These are phyloP conservation scores for Odocoileus virginianus DNA, from an alignment of 2,113 vertebrate genomes.

Conservation along the genomic window DNA sequence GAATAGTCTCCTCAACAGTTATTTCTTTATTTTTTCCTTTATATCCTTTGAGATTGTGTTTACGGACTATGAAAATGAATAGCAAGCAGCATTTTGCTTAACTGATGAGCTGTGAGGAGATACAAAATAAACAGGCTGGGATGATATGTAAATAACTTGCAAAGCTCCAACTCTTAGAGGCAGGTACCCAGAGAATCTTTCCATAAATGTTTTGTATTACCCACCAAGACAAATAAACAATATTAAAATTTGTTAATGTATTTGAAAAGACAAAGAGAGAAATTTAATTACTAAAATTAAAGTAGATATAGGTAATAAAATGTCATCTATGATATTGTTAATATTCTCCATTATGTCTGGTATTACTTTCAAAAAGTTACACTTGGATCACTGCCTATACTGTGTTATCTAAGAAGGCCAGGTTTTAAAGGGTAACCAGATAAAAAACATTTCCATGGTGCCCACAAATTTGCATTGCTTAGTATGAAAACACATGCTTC, in stretches of 20 bases:
- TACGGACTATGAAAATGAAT: background rate
- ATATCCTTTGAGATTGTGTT: background rate
- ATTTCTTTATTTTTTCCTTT: background rate
- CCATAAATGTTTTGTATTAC: background rate
- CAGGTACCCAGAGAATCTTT: background rate
- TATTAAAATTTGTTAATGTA: background rate
- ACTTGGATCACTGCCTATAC: constrained; percentile 32
- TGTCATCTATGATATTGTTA: background rate
- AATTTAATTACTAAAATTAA: background rate
- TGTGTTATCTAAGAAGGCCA: constrained; percentile 64
- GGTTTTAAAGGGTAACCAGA: constrained; percentile 56
- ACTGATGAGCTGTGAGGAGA: background rate
- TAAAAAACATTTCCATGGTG: constrained; percentile 28
- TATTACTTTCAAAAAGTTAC: constrained; percentile 8
- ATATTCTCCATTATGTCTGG: background rate
- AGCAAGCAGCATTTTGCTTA: constrained; percentile 19
- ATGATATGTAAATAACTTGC: constrained; percentile 50
- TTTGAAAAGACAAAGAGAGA: background rate
- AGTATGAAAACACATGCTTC: constrained; percentile 16
- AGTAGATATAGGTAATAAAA: background rate
- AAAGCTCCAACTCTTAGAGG: background rate
- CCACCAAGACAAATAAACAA: background rate
- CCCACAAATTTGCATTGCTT: constrained; percentile 12
- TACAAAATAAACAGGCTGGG: background rate
- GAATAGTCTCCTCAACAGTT: background rate